A percentile compares a stretch with the other conserved stretches of the same genome.
These are phyloP conservation scores for Manacus vitellinus DNA, from an alignment of 2,113 vertebrate genomes.

Conservation along the genomic window DNA sequence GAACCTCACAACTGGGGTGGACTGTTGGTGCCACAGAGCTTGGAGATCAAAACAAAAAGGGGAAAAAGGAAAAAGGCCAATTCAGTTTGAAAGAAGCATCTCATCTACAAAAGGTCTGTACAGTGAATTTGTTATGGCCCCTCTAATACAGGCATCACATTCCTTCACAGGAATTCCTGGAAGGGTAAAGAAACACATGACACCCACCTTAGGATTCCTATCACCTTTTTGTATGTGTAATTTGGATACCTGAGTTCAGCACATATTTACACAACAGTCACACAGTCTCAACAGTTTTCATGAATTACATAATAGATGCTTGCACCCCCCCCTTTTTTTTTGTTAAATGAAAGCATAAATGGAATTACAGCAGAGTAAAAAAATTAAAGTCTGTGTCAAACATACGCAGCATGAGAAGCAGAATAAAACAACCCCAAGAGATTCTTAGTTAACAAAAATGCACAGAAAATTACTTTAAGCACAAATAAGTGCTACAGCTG, in stretches of 20 bases:
- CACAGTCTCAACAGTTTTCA: not conserved
- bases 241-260: not conserved
- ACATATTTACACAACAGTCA: not conserved
- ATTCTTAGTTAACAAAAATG: not conserved
- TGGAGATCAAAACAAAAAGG: too few species aligned
- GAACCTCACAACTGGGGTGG: not conserved
- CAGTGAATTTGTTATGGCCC: not conserved
- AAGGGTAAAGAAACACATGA: not conserved
- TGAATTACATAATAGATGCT: not conserved
- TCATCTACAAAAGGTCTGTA: not conserved
- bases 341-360: not conserved
- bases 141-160: not conserved
- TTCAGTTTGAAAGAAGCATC: not conserved
- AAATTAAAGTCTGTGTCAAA: not conserved
- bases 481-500: not conserved
- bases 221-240: not conserved
- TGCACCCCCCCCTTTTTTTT: rapidly evolving
- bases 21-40: not conserved
- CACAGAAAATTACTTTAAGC: not conserved
- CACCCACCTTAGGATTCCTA: not conserved
- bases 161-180: not conserved
- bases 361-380: not conserved
- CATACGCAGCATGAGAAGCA: not conserved
- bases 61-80: not conserved
- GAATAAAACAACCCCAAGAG: not conserved